Evolutionary conservation across 2,113 vertebrate genomes (phyloP), one percentile per base, ranked within the genome.

Genomic region (Anser cygnoides): DNA sequence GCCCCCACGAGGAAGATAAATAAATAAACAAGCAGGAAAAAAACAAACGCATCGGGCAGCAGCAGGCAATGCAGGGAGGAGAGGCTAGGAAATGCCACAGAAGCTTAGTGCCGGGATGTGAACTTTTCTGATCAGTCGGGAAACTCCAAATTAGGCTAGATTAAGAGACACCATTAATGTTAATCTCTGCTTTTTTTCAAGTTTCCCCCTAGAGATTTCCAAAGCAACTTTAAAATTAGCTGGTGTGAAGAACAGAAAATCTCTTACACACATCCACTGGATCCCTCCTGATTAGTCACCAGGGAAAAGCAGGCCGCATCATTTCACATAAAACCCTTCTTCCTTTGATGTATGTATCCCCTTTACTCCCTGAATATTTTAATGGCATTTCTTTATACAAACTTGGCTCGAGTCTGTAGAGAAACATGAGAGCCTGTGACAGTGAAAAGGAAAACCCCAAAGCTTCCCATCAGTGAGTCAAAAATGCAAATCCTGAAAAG

Each of bases 401-500:
- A 82, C 80, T 94, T 92, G 86, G 68, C 88, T 96, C 33, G 4
- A 94, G 59, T 72, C 79, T 87, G 82, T 35, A 80, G 31, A 88
- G 93, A 96, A 93, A 92, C 88, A 82, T 35, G 81, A 95, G 95
- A 94, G 50, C 33, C 65, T 44, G 71, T 85, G 89, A 94, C 87
- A 94, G 41, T 41, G 62, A 87, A 95, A 95, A 79, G 35, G 70
- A 93, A 93, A 92, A 87, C 39, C 22, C 70, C 90, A 96, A 80
- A 66, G 54, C 76, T 96, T 93, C 90, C 63, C 87, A 96, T 83
- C 20, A 6, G 67, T 55, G 79, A 95, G 82, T 77, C 87, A 93
- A 96, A 95, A 90, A 95, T 95, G 89, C 94, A 96, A 96, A 96
- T 89, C 59, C 71, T 89, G 43, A 92, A 95, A 96, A 97, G 95